Evolutionary conservation across 2,888 invertebrate genomes (phyloP), one percentile per base, ranked within the genome.

Genomic region (Mermis nigrescens): DNA sequence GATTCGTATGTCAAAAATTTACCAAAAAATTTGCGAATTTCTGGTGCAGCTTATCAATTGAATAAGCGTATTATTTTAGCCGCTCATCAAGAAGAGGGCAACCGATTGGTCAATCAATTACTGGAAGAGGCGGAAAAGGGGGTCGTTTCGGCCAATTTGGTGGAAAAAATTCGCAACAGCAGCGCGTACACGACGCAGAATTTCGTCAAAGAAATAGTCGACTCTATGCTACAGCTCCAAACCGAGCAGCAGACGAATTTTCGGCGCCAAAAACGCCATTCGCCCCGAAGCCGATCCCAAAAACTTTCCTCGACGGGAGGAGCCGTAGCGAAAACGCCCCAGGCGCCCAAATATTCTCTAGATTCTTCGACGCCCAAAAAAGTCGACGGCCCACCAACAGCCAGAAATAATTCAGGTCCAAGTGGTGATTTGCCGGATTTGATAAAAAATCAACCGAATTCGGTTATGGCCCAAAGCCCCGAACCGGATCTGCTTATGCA

Each of bases 71-170:
- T n/a, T n/a, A 12, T 53, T 27, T 27, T 12, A 2, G 27, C 55
- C 4, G 52, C 59, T 2, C 28, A 57, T 27, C 26, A 27, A 27
- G 52, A 54, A 38, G 29, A 26, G 24, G 59, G 52, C 2, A 59
- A 59, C 24, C 54, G 59, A 38, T 46, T 56, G 28, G 54, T 62
- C 31, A 59, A 61, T 32, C 58, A 62, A 31, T 24, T 62, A 29
- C 26, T 62, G 24, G 61, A 62, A 28, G 61, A 51, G 26, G 45
- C 61, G 1, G 57, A 45, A 19, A 2, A 22, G n/a, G 61, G 62
- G 27, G 31, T 15, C 1, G 48, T 62, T 1, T 19, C 54, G 15
- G 24, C 12, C 26, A 26, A 45, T 1, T 53, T 61, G 19, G 38
- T 61, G 2, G 52, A 56, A 2, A 48, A 54, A 19, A 62, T 62